phyloP scores from a whole-genome alignment of 92 coral and sea anemone genomes.

The Pocillopora meandrina region DNA sequence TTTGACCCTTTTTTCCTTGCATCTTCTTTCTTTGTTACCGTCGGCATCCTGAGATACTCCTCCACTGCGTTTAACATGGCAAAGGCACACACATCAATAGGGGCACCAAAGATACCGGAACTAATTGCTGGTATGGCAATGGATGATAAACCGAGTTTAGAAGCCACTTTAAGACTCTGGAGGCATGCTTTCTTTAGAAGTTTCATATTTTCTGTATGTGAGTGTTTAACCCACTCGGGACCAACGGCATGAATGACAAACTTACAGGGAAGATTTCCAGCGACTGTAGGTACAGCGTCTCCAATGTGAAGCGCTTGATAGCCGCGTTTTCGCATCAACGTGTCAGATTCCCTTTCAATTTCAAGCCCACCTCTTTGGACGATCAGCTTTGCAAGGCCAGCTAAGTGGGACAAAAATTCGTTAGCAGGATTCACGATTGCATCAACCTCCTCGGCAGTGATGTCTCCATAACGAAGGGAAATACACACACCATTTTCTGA shows the following conservation, averaged over 20 bases:
- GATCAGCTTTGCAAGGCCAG: slow-evolving; percentile 57
- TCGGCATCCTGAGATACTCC: slow-evolving; percentile 6
- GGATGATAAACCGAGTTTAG: slow-evolving; percentile 31
- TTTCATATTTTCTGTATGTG: background rate
- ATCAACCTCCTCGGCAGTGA: slow-evolving; percentile 68
- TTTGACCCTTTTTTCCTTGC: background rate
- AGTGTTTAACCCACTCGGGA: slow-evolving; percentile 62
- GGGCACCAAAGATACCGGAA: slow-evolving; percentile 60
- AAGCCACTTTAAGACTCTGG: slow-evolving; percentile 55
- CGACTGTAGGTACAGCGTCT: slow-evolving; percentile 56
- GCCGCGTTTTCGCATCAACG: slow-evolving; percentile 2
- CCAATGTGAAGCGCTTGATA: slow-evolving; percentile 26
- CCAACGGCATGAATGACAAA: slow-evolving; percentile 77
- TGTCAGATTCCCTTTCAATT: slow-evolving; percentile 53
- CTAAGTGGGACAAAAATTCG: slow-evolving; percentile 22
- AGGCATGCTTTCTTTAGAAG: slow-evolving; percentile 49
- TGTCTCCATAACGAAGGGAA: slow-evolving; percentile 63
- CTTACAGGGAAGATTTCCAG: slow-evolving; percentile 67
- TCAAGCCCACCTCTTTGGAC: slow-evolving; percentile 67
- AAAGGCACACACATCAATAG: slow-evolving; percentile 61
- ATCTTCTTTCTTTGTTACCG: background rate
- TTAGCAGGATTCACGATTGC: slow-evolving; percentile 85
- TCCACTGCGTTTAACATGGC: slow-evolving; percentile 75
- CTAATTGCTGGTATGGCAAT: slow-evolving; percentile 92
- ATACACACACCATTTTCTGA: slow-evolving; percentile 42